Evolutionary conservation across 2,888 invertebrate genomes (phyloP), one percentile per base, ranked within the genome.

Genomic region (Diaperis boleti): DNA sequence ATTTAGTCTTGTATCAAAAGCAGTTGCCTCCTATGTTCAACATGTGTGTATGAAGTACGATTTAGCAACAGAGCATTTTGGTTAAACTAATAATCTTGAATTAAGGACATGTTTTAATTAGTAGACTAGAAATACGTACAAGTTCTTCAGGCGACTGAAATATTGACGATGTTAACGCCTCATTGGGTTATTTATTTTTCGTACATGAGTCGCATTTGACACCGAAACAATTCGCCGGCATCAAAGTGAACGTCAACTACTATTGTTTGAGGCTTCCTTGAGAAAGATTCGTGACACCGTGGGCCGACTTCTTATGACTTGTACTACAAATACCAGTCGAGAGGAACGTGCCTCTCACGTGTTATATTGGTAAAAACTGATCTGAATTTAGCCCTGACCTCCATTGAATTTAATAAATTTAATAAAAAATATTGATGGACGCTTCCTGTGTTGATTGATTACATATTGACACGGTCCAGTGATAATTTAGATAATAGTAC

Each of bases 241-340:
- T 20, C 20, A 20, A 18, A 18, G 41, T 20, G 41, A 42, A 42
- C 41, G 41, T 42, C 41, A n/a, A 42, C 18, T n/a, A n/a, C n/a
- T 20, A 42, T 42, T 42, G 41, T 42, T 42, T 20, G 11, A 10
- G n/a, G 20, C 41, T 42, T 42, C 41, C 41, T 42, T 20, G 41
- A 42, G 41, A 42, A 42, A 18, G 41, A 20, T 20, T 42, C 20
- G 20, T 42, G 20, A 42, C n/a, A 20, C 4, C 15, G 10, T 42
- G 15, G 8, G 39, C 18, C 20, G 18, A 20, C 20, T 42, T 42
- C 41, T 42, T 42, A 42, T 10, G 39, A 7, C 7, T 14, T 8
- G 26, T 14, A 42, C 20, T 17, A 20, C 39, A 8, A 42, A 42
- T 13, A 41, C 18, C n/a, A 20, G 10, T 39, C 10, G 41, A 42